A percentile compares a stretch with the other conserved stretches of the same genome.
Evolutionary conservation across 2,888 invertebrate genomes (phyloP).

Genomic region (Parthenolecanium corni): DNA sequence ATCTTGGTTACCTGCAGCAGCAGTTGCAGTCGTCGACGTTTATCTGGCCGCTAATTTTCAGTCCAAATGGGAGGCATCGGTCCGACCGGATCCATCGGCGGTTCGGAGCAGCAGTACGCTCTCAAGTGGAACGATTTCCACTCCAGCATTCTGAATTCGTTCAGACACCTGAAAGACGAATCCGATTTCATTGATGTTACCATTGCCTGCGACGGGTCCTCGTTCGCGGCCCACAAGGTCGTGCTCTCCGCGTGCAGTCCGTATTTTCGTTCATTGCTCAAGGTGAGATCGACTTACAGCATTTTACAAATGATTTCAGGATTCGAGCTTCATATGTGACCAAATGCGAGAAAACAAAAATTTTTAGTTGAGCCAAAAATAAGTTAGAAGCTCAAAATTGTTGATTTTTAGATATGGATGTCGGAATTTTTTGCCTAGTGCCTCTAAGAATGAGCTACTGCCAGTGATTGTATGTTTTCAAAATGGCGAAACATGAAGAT

Average conservation of each 20-base stretch:
- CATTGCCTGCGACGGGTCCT: constrained; percentile 71
- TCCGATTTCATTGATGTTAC: constrained; percentile 91
- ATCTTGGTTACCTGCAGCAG: no score
- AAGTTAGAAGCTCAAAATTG: no score
- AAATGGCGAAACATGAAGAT: no score
- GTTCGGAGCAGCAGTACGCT: constrained; percentile 73
- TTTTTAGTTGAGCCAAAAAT: no score
- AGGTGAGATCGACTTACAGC: no score
- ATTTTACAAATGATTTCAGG: no score
- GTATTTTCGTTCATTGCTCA: constrained; percentile 74
- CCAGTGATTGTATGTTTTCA: no score
- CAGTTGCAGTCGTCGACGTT: background rate
- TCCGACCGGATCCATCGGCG: constrained; percentile 27
- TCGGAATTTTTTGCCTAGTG: no score
- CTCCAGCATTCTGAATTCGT: constrained; percentile 77
- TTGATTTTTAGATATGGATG: no score
- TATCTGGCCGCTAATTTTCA: background rate
- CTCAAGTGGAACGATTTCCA: constrained; percentile 92
- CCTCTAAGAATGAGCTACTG: no score
- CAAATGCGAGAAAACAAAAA: no score
- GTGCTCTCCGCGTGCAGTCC: constrained; percentile 89
- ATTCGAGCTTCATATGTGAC: no score
- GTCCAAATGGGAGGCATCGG: constrained; percentile 35
- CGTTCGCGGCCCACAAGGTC: constrained; percentile 80
- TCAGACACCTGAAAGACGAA: constrained; percentile 75